Evolutionary conservation across 1,140 invertebrate genomes (phyloP).

Genomic region (Drosophila pseudoobscura): DNA sequence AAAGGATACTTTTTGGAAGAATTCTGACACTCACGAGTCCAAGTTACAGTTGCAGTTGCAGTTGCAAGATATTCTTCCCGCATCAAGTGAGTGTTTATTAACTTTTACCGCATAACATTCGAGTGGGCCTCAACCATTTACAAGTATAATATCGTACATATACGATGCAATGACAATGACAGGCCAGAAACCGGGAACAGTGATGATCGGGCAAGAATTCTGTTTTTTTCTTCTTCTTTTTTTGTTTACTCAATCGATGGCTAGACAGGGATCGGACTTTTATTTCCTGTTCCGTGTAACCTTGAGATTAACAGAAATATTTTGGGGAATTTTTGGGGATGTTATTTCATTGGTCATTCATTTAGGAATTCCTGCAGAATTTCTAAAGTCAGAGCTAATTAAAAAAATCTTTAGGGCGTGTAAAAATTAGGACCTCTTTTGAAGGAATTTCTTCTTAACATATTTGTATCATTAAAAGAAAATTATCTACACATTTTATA

Average conservation of each 20-base stretch:
- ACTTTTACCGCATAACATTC: constrained; percentile 19
- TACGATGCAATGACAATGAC: constrained; percentile 40
- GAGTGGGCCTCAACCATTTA: background rate
- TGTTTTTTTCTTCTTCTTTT: background rate
- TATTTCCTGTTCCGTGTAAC: too few species aligned
- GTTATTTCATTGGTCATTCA: too few species aligned
- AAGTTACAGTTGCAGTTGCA: constrained; percentile 32
- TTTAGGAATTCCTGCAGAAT: too few species aligned
- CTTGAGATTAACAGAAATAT: too few species aligned
- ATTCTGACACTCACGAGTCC: constrained; percentile 31
- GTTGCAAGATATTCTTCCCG: constrained; percentile 41
- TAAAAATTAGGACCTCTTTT: too few species aligned
- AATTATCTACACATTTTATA: too few species aligned
- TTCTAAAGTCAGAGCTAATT: too few species aligned
- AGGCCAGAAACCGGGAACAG: constrained; percentile 39
- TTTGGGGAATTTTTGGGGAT: too few species aligned
- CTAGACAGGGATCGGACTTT: background rate
- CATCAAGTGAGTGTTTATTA: constrained; percentile 69
- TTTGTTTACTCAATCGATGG: constrained; percentile 5
- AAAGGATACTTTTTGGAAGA: constrained; percentile 57
- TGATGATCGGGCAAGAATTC: constrained; percentile 37
- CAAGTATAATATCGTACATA: constrained; percentile 4
- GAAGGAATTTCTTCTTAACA: too few species aligned
- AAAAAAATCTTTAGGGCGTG: too few species aligned
- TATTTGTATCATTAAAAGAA: too few species aligned